These are phyloP conservation scores for Elephantulus edwardii DNA, from an alignment of 2,113 vertebrate species.

Conservation along the genomic window DNA sequence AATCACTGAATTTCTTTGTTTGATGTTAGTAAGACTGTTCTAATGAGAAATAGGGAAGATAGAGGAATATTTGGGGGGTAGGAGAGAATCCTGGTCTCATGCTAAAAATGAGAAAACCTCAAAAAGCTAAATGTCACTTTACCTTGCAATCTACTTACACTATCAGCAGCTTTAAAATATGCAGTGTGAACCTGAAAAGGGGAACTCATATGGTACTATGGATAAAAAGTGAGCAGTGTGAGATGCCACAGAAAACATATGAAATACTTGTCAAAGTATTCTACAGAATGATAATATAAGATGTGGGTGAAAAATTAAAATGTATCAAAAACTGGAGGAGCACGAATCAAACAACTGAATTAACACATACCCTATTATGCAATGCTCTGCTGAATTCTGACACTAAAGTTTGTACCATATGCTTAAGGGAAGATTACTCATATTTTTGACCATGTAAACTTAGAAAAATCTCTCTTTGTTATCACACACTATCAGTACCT, in stretches of 20 bases:
- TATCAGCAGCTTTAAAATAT: slow-evolving; percentile 77
- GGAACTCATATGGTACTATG: slow-evolving; percentile 65
- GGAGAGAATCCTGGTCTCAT: slow-evolving; percentile 32
- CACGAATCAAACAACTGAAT: slow-evolving; percentile 44
- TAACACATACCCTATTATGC: slow-evolving; percentile 6
- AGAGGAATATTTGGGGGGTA: slow-evolving; percentile 19
- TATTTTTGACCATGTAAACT: slow-evolving; percentile 38
- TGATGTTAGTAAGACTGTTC: slow-evolving; percentile 59
- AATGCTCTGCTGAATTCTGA: slow-evolving; percentile 32
- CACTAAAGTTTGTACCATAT: not conserved
- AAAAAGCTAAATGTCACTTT: slow-evolving; percentile 76
- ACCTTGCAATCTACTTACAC: slow-evolving; percentile 71
- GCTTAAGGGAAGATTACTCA: slow-evolving; percentile 16
- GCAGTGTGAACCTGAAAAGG: slow-evolving; percentile 55
- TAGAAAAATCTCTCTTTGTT: slow-evolving; percentile 56
- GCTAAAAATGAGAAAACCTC: slow-evolving; percentile 65
- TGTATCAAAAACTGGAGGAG: slow-evolving; percentile 37
- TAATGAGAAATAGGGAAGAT: slow-evolving; percentile 61
- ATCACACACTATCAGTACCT: slow-evolving; percentile 10
- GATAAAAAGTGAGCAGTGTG: slow-evolving; percentile 61
- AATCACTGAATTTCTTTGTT: slow-evolving; percentile 72
- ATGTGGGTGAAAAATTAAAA: slow-evolving; percentile 35
- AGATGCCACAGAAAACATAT: slow-evolving; percentile 69
- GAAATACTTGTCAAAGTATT: slow-evolving; percentile 61
- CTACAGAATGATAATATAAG: slow-evolving; percentile 62